Conservation (phyloP, 2,113 vertebrate genomes). For the Pseudorhombus dupliciocellatus region DNA sequence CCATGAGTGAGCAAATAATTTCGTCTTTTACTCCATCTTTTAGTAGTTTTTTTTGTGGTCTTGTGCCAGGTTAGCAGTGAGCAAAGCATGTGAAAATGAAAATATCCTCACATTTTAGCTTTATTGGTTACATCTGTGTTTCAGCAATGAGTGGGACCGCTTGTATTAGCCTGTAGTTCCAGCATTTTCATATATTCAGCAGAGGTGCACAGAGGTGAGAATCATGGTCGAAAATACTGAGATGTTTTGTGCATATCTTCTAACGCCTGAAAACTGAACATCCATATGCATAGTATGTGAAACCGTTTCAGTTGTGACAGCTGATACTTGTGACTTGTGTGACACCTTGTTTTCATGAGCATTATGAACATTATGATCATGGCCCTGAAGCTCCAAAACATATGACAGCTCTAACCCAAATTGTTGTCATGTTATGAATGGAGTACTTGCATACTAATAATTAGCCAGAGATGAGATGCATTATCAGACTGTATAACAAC, state of each 20-base stretch:
- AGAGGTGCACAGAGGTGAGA: not conserved
- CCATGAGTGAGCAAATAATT: conserved; percentile 44
- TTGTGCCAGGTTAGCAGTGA: not conserved
- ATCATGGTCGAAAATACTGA: not conserved
- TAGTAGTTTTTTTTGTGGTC: not conserved
- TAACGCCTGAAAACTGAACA: no score
- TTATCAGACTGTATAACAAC: not conserved
- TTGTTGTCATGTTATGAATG: no score
- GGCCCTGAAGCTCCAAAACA: no score
- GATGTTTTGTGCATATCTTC: not conserved
- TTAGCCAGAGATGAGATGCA: no score
- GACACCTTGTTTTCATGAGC: no score
- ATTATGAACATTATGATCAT: no score
- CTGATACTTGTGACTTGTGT: no score
- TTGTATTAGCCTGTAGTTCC: not conserved
- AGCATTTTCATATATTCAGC: not conserved
- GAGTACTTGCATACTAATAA: no score
- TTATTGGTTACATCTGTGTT: not conserved
- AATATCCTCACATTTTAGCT: not conserved
- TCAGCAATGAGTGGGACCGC: not conserved
- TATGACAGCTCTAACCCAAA: no score
- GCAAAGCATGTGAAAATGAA: not conserved
- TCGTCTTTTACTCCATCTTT: not conserved
- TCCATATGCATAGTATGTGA: no score
- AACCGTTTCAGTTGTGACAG: no score